phyloP scores from a whole-genome alignment of 2,113 vertebrate genomes.

The Chamaetylas fuelleborni region DNA sequence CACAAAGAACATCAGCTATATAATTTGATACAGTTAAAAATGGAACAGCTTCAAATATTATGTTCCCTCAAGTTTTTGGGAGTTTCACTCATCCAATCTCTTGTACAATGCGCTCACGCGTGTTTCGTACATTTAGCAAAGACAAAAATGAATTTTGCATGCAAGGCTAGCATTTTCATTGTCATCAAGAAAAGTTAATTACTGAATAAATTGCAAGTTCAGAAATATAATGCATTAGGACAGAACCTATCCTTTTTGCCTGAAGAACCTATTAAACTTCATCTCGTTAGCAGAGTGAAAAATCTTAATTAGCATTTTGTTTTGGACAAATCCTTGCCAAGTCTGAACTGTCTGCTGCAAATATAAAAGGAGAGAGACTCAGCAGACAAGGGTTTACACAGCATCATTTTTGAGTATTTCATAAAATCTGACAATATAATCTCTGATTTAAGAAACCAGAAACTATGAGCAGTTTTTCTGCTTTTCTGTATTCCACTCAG shows the following conservation, averaged over 20 bases:
- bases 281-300: constrained; percentile 54
- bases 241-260: constrained; percentile 67
- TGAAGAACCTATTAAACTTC: constrained; percentile 71
- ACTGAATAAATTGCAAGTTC: constrained; percentile 58
- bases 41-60: background rate
- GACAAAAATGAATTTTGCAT: constrained; percentile 31
- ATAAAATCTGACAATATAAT: background rate
- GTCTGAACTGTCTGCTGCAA: constrained; percentile 3
- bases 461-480: background rate
- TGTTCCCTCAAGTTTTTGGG: background rate
- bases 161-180: constrained; percentile 20
- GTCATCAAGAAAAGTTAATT: constrained; percentile 67
- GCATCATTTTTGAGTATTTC: background rate
- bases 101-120: background rate
- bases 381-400: background rate
- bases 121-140: background rate
- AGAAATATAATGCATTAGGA: constrained; percentile 50
- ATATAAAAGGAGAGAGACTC: background rate
- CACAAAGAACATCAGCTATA: background rate
- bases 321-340: constrained; percentile 39
- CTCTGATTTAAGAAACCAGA: background rate
- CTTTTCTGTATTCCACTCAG: background rate
- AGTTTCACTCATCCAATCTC: background rate
- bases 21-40: background rate
- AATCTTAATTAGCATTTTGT: constrained; percentile 64